Base-by-base conservation (phyloP, 2,888 invertebrate genomes). In the Nasonia oneida region DNA sequence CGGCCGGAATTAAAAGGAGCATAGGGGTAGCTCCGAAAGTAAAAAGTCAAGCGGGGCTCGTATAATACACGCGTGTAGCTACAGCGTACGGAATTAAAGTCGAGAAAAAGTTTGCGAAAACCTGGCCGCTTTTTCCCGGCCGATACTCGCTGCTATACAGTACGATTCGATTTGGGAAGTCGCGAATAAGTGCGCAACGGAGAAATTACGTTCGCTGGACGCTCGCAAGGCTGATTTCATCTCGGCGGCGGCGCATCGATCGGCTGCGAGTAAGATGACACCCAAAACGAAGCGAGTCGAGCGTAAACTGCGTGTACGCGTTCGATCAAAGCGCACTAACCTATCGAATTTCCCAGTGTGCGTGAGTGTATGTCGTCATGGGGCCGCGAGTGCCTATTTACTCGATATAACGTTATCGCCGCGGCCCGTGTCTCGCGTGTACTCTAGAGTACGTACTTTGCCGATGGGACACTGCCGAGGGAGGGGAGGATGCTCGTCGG, bases 391-490 rank as follows among this genome's bases (percentile, higher is more conserved):
- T 74, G 75, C 61, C 79, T 53, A 79, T 84, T 79, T 67, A 67
- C 74, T 50, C 79, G 64, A 50, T 74, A 84, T 71, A 74, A 84
- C 84, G 64, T 84, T 84, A 79, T 79, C 79, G 64, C 39, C 57
- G 57, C 57, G 57, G n/a, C 76, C 64, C 15, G 73, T 64, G 29
- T 64, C 1, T 18, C 57, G 57, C 79, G 15, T 67, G 42, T 39
- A 75, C 64, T 64, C 64, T 37, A 42, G 71, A 29, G 71, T 37
- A 39, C 81, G 81, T 73, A 81, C 47, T 61, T 74, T 81, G 73
- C 33, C 39, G 15, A 47, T n/a, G 80, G 67, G 12, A 33, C 33
- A 33, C 10, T 29, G 1, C 1, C 8, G 67, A 57, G n/a, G 14
- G 57, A 57, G 64, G 23, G 5, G 18, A 23, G 29, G 33, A 29